These are phyloP conservation scores for Misgurnus mizolepis DNA, from an alignment of 2,113 vertebrate genomes.

Conservation along the genomic window DNA sequence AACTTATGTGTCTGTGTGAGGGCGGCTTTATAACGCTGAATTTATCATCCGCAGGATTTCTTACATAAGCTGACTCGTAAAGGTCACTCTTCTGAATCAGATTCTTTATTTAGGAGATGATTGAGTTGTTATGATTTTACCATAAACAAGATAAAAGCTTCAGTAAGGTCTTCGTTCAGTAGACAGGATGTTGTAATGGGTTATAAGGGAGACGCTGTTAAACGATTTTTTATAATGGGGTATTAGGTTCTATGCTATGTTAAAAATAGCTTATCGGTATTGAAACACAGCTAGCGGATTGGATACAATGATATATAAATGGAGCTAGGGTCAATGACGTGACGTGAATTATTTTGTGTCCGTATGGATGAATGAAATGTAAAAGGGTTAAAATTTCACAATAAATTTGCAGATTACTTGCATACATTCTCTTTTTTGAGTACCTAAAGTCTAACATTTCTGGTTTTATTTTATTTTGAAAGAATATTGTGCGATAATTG, in stretches of 20 bases:
- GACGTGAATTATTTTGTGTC: too few relatives aligned
- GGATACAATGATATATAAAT: background rate
- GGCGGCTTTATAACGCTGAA: constrained; percentile 38
- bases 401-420: too few relatives aligned
- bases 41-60: constrained; percentile 24
- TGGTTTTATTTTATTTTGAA: too few relatives aligned
- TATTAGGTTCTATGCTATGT: background rate
- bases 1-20: constrained; percentile 46
- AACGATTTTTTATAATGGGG: background rate
- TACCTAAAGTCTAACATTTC: too few relatives aligned
- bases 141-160: background rate
- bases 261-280: background rate
- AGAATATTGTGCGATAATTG: too few relatives aligned
- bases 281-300: background rate
- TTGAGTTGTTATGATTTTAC: constrained; percentile 3
- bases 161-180: background rate
- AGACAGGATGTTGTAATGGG: background rate
- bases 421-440: too few relatives aligned
- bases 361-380: too few relatives aligned
- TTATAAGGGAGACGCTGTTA: background rate
- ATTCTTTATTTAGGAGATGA: constrained; percentile 4
- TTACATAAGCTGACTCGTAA: constrained; percentile 28
- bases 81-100: constrained; percentile 41
- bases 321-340: background rate
- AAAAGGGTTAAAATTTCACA: too few relatives aligned